These are phyloP conservation scores for Boleophthalmus pectinirostris DNA, from an alignment of 2,113 vertebrate genomes.

Conservation along the genomic window DNA sequence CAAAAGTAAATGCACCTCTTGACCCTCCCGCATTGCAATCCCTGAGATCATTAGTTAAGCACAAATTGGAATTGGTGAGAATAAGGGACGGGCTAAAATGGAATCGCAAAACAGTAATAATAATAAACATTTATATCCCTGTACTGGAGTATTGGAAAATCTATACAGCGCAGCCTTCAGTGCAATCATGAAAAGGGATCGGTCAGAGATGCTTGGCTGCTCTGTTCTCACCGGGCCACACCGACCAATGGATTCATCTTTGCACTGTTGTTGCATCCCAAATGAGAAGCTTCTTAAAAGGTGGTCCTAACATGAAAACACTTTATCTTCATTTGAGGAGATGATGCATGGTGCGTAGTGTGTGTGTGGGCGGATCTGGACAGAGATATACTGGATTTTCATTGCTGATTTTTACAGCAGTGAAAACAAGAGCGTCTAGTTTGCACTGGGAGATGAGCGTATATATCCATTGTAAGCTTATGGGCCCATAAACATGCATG, in stretches of 20 bases:
- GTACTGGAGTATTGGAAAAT: slow-evolving; percentile 44
- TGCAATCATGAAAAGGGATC: slow-evolving; percentile 43
- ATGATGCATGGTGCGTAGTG: slow-evolving; percentile 37
- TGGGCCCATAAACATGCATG: slow-evolving; percentile 30
- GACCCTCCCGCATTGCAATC: slow-evolving; percentile 37
- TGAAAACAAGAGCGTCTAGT: slow-evolving; percentile 37
- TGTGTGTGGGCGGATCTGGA: slow-evolving; percentile 20
- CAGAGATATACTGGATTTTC: slow-evolving; percentile 43
- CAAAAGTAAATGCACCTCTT: slow-evolving; percentile 30
- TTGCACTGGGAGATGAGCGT: slow-evolving; percentile 30
- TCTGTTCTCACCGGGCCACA: slow-evolving; percentile 41
- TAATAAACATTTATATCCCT: slow-evolving; percentile 54
- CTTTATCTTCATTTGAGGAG: slow-evolving; percentile 57
- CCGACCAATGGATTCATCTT: slow-evolving; percentile 54
- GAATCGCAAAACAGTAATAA: slow-evolving; percentile 51
- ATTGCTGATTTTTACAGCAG: slow-evolving; percentile 40
- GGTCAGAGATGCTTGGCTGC: slow-evolving; percentile 50
- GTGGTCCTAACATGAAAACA: slow-evolving; percentile 51
- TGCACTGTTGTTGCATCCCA: slow-evolving; percentile 45
- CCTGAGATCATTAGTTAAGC: slow-evolving; percentile 36
- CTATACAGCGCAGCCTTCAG: slow-evolving; percentile 36
- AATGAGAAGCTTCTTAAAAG: slow-evolving; percentile 59
- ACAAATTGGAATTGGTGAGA: slow-evolving; percentile 42
- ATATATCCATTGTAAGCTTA: slow-evolving; percentile 28
- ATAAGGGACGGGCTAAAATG: slow-evolving; percentile 23